Evolutionary conservation across 2,888 invertebrate genomes (phyloP).

Genomic region (Cephalotes varians): DNA sequence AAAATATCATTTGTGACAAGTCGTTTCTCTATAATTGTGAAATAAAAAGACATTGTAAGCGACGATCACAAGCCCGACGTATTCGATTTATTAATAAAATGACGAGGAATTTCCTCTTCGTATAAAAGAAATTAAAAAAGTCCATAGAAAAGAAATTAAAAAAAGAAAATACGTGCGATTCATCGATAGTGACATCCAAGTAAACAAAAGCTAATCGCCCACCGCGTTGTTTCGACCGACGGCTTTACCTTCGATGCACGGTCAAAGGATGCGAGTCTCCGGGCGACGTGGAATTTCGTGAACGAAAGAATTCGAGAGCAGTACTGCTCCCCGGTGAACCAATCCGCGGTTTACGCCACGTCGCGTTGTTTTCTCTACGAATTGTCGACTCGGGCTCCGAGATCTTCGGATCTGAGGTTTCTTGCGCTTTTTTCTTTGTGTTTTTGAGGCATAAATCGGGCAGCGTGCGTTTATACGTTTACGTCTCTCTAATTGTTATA

Average conservation of each 20-base stretch:
- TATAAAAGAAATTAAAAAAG: not conserved
- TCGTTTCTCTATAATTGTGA: not conserved
- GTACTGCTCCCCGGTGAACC: not conserved
- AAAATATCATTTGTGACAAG: conserved; percentile 5
- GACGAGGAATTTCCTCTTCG: conserved; percentile 30
- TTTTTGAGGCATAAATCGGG: conserved; percentile 71
- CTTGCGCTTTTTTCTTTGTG: conserved; percentile 25
- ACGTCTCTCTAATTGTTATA: conserved; percentile 80
- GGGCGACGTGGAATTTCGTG: conserved; percentile 50
- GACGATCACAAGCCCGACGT: conserved; percentile 38
- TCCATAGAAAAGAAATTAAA: not conserved
- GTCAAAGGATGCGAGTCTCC: conserved; percentile 29
- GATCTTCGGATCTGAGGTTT: conserved; percentile 22
- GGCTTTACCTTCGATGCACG: conserved; percentile 11
- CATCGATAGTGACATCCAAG: not conserved
- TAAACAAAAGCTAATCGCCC: not conserved
- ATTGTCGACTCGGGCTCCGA: conserved; percentile 24
- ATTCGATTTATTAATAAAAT: conserved; percentile 64
- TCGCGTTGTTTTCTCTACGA: not conserved
- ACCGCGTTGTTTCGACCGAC: conserved; percentile 34
- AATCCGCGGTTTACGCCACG: conserved; percentile 19
- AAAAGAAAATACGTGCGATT: not conserved
- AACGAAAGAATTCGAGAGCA: conserved; percentile 30
- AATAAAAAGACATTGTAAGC: not conserved
- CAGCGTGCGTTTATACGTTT: conserved; percentile 78